Base-by-base conservation (phyloP, 2,113 vertebrate genomes). In the Carettochelys insculpta region DNA sequence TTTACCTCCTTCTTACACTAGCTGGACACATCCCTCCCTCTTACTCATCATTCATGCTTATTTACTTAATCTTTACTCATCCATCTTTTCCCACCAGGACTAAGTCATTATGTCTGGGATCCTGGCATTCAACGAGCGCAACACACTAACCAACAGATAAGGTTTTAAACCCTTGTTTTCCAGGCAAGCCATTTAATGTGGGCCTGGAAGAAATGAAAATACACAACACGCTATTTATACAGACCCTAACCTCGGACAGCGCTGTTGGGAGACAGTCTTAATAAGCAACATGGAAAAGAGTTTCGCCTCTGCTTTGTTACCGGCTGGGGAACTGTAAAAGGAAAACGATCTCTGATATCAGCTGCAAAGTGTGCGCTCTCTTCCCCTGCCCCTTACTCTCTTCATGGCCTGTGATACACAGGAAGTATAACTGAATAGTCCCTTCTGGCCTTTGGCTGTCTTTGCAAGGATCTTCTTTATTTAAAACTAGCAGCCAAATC, bases 241-340 rank as follows among this genome's bases (percentile, higher is more conserved):
- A 27, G 65, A 29, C 43, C n/a, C 45, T 4, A 5, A 0, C 0
- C 19, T 24, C 1, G 0, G 0, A 83, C 58, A 82, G 50, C 43
- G 45, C 3, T 4, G 0, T 43, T 80, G 5, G 68, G 45, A 31
- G 45, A 88, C 86, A 22, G 38, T 17, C 77, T 85, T 16, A 1
- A 65, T 19, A 1, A 34, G 17, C 7, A 81, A 47, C 13, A 77
- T 0, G 1, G 17, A 17, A 6, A 73, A 50, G 58, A 17, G 6
- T 8, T 17, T 1, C 2, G n/a, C 31, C 34, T 65, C 31, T 8
- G 19, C 31, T 65, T n/a, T 65, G 58, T 65, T 65, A 65, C 31
- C n/a, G 10, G 16, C 19, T 65, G 58, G 34, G 58, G 58, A 65
- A 19, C 58, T 65, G 34, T n/a, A 65, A n/a, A 65, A 65, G 34